Evolutionary conservation across 1,140 invertebrate genomes (phyloP).

Genomic region (Eurosta solidaginis): DNA sequence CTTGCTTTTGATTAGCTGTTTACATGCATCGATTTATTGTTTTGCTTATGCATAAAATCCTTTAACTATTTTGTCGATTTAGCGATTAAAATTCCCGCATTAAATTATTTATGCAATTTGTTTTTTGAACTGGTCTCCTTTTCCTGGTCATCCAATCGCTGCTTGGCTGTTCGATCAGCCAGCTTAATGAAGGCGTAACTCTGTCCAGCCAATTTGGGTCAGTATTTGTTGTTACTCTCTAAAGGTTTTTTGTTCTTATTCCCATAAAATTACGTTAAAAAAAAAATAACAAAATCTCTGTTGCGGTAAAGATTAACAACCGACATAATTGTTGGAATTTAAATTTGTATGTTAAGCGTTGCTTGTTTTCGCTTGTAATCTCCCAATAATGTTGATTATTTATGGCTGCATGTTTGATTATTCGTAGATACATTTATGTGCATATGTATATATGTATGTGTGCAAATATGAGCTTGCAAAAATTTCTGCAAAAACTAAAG

Average conservation of each 20-base stretch:
- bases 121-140: background rate
- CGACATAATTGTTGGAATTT: slow-evolving; percentile 27
- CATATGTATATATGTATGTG: too few relatives aligned
- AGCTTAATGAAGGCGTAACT: slow-evolving; percentile 24
- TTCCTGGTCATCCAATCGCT: background rate
- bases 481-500: background rate
- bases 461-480: background rate
- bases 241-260: background rate
- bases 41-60: background rate
- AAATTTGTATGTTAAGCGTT: slow-evolving; percentile 27
- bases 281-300: background rate
- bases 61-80: slow-evolving; percentile 15
- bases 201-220: slow-evolving; percentile 4
- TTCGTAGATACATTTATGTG: background rate
- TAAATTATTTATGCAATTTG: background rate
- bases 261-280: background rate
- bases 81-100: slow-evolving; percentile 19
- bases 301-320: background rate
- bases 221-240: background rate
- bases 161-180: too few relatives aligned
- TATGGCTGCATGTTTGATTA: slow-evolving; percentile 11
- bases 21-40: background rate
- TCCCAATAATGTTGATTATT: slow-evolving; percentile 17
- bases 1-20: background rate
- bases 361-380: slow-evolving; percentile 25